Evolutionary conservation across 2,888 invertebrate species (phyloP), one percentile per base, ranked within the genome.

Genomic region (Bibio marci): DNA sequence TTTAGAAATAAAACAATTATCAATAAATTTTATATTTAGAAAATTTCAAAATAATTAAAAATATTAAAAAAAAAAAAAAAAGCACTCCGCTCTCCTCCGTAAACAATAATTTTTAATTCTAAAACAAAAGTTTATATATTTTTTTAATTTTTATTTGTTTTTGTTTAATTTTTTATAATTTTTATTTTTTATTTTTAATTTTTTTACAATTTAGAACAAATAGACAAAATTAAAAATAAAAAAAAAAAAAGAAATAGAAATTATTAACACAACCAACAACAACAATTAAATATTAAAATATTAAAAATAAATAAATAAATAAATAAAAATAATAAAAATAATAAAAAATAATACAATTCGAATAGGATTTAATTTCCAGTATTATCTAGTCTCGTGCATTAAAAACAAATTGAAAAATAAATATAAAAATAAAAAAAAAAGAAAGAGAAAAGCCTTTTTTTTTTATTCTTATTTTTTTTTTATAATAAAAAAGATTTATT

Each of bases 321-420:
- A 30, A 19, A 30, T 19, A 22, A 25, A 14, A 36, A 36, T 15
- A 36, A 28, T 15, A 10, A 28, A 28, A 31, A 34, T 35, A 27
- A 19, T 35, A 27, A 30, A 31, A 31, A 36, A 39, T 30, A 19
- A 39, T 19, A 39, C 19, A 33, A 33, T 33, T 33, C 33, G 33
- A 33, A 33, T 33, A 33, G 33, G 33, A 33, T 33, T 35, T 36
- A 42, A 36, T 42, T 42, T 42, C 41, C 41, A 42, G 41, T 42
- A 42, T 42, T 42, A 42, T 42, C 41, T 42, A 42, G 41, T 42
- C n/a, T n/a, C 41, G 41, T 42, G 41, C 41, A 39, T 38, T 31
- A 17, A 31, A 32, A 32, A 32, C 11, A 32, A 32, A 10, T n/a
- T n/a, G 12, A 32, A 32, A 18, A 32, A 32, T 3, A 32, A n/a